phyloP scores from a whole-genome alignment of 2,113 vertebrate species.

The Sigmodon hispidus region DNA sequence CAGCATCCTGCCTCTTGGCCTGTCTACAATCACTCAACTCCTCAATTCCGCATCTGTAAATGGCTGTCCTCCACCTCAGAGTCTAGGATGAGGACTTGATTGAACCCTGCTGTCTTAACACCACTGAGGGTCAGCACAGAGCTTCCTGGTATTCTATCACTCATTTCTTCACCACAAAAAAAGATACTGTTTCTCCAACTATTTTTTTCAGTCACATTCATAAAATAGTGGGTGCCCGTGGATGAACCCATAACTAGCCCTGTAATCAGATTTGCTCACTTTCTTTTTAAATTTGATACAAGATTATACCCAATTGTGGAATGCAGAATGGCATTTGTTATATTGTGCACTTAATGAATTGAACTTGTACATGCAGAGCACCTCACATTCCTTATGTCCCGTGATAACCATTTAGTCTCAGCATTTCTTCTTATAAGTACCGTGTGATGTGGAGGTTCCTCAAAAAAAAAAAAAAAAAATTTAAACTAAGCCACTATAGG shows the following conservation, averaged over 20 bases:
- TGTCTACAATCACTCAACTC: neutral
- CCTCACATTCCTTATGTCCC: neutral
- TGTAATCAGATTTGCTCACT: neutral
- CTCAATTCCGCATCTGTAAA: neutral
- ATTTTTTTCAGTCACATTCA: neutral
- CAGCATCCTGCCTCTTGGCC: neutral
- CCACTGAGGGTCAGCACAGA: no score
- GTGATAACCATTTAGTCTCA: neutral
- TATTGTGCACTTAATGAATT: neutral
- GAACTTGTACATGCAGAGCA: neutral
- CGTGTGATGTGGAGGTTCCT: neutral
- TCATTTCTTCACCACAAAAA: neutral
- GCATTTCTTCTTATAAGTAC: neutral
- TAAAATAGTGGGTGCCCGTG: neutral
- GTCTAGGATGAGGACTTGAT: neutral
- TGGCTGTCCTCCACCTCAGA: neutral
- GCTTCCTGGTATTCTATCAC: neutral
- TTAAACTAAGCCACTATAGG: neutral
- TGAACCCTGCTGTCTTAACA: no score
- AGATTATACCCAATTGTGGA: neutral
- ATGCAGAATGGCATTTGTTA: neutral
- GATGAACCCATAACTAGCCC: neutral
- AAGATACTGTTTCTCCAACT: neutral
- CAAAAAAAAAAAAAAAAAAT: no score
- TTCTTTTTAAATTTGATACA: neutral